A percentile compares a stretch with the other conserved stretches of the same genome.
These are phyloP conservation scores for Platyrinchus mystaceus DNA, from an alignment of 2,797 vertebrate species.

Conservation along the genomic window DNA sequence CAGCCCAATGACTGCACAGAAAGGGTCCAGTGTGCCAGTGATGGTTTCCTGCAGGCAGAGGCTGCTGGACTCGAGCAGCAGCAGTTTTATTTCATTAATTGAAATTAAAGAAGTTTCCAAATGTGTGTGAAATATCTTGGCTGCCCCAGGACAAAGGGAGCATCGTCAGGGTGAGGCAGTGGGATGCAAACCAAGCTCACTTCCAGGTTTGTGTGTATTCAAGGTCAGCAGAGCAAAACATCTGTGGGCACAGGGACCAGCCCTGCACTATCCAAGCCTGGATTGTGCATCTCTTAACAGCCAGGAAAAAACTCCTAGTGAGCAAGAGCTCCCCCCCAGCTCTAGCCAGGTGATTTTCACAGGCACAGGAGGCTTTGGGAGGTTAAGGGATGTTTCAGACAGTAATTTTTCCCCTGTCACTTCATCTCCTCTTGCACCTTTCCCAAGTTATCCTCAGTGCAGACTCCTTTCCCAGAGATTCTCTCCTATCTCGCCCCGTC, in stretches of 20 bases:
- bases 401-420: not conserved
- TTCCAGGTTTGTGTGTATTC: not conserved
- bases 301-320: not conserved
- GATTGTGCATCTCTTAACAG: accelerated
- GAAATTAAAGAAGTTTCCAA: not conserved
- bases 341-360: not conserved
- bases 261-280: accelerated
- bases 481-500: not conserved
- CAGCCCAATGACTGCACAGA: not conserved
- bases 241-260: not conserved
- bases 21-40: not conserved
- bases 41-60: not conserved
- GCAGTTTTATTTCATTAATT: not conserved
- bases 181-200: accelerated
- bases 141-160: not conserved
- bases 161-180: not conserved
- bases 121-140: accelerated
- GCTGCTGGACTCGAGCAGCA: not conserved
- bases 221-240: not conserved
- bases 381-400: not conserved
- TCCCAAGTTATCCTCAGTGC: accelerated
- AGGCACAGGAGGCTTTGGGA: not conserved
- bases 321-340: not conserved
- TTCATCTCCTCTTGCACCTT: not conserved
- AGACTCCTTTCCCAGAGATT: not conserved